Evolutionary conservation across 2,797 vertebrate genomes (phyloP).

Genomic region (Sylvilagus floridanus): DNA sequence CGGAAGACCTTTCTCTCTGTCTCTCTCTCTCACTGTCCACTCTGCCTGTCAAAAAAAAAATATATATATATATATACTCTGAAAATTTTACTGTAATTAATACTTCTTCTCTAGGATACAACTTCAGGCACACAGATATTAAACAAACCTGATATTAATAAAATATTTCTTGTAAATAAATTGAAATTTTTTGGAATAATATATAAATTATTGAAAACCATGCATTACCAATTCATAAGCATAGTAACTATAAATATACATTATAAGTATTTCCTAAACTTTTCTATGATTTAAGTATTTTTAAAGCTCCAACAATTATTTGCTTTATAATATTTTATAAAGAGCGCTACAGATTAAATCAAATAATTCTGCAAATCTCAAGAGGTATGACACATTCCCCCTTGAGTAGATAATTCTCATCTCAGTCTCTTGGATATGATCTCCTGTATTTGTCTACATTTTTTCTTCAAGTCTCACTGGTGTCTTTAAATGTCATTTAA

Average conservation of each 20-base stretch:
- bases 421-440: neutral
- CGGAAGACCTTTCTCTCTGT: too few relatives aligned
- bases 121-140: neutral
- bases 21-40: too few relatives aligned
- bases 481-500: constrained; percentile 45
- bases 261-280: neutral
- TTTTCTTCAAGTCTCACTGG: neutral
- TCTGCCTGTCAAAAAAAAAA: too few relatives aligned
- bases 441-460: neutral
- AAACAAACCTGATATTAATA: neutral
- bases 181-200: neutral
- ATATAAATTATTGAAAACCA: neutral
- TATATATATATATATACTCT: too few relatives aligned
- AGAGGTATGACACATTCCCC: neutral
- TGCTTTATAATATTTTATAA: neutral
- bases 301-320: neutral
- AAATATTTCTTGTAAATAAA: neutral
- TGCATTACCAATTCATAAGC: neutral
- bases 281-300: neutral
- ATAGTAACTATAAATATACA: neutral
- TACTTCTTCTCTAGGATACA: neutral
- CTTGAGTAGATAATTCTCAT: neutral
- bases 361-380: constrained; percentile 32
- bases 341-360: neutral
- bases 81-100: neutral